phyloP scores from a whole-genome alignment of 1,140 invertebrate genomes.

The Drosophila seguyi region DNA sequence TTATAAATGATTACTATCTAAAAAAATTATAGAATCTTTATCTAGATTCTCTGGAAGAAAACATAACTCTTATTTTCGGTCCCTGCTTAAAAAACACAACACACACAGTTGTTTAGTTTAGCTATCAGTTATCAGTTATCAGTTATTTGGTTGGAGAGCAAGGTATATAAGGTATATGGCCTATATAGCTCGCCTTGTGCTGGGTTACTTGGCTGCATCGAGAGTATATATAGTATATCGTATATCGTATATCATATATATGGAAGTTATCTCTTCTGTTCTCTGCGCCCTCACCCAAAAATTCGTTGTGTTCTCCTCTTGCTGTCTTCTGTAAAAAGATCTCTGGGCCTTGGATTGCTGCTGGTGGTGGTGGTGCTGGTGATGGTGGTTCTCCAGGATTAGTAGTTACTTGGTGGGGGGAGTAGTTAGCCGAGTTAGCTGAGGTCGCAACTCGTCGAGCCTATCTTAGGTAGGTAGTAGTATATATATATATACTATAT shows the following conservation, averaged over 20 bases:
- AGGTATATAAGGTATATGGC: conserved; percentile 9
- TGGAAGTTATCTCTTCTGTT: not conserved
- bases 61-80: not conserved
- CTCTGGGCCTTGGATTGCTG: conserved; percentile 17
- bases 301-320: conserved; percentile 51
- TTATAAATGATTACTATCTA: not conserved
- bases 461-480: conserved; percentile 24
- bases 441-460: conserved; percentile 29
- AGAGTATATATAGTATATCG: not conserved
- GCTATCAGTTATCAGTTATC: conserved; percentile 10
- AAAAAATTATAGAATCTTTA: too few relatives aligned
- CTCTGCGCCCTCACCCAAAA: conserved; percentile 15
- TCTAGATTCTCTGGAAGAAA: not conserved
- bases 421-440: conserved; percentile 25
- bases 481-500: not conserved
- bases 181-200: conserved; percentile 26
- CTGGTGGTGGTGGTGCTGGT: not conserved
- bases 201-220: conserved; percentile 34
- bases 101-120: conserved; percentile 25
- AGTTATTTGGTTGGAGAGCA: conserved; percentile 20
- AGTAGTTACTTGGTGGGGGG: conserved; percentile 42
- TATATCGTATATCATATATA: too few relatives aligned
- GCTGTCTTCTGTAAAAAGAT: conserved; percentile 32
- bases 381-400: conserved; percentile 6
- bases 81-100: conserved; percentile 22